Conservation (phyloP, 2,888 invertebrate genomes). For the Lymantria dispar region DNA sequence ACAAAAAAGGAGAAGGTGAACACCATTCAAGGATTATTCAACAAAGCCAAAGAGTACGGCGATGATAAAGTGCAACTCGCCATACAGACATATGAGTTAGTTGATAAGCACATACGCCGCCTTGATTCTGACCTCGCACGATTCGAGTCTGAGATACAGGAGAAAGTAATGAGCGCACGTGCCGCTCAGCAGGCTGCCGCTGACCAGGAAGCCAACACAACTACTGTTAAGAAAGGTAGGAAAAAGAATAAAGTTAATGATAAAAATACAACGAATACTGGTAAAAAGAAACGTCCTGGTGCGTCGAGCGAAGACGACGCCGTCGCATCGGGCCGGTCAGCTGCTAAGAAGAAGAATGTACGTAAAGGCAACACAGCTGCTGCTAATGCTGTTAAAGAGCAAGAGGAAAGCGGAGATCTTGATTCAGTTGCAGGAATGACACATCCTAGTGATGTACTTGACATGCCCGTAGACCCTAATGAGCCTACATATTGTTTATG, state of each 20-base stretch:
- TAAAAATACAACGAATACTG: constrained; percentile 59
- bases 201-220: constrained; percentile 67
- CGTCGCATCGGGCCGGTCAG: constrained; percentile 59
- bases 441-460: constrained; percentile 94
- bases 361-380: constrained; percentile 64
- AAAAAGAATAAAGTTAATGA: constrained; percentile 72
- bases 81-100: constrained; percentile 98
- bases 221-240: constrained; percentile 74
- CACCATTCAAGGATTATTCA: constrained; percentile 93
- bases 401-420: constrained; percentile 73
- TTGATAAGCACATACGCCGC: constrained; percentile 98
- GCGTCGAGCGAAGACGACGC: constrained; percentile 79
- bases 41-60: constrained; percentile 97
- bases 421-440: constrained; percentile 83
- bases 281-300: constrained; percentile 79
- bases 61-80: constrained; percentile 99
- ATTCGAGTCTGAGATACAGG: constrained; percentile 98
- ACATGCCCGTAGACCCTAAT: constrained; percentile 97
- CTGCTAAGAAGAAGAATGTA: constrained; percentile 70
- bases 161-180: constrained; percentile 91
- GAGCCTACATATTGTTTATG: constrained; percentile 99
- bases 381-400: constrained; percentile 62
- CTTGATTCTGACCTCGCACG: constrained; percentile 97
- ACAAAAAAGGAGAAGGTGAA: constrained; percentile 92
- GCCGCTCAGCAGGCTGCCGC: constrained; percentile 80